Base-by-base conservation (phyloP, 2,888 invertebrate species). In the Aleiodes testaceus region DNA sequence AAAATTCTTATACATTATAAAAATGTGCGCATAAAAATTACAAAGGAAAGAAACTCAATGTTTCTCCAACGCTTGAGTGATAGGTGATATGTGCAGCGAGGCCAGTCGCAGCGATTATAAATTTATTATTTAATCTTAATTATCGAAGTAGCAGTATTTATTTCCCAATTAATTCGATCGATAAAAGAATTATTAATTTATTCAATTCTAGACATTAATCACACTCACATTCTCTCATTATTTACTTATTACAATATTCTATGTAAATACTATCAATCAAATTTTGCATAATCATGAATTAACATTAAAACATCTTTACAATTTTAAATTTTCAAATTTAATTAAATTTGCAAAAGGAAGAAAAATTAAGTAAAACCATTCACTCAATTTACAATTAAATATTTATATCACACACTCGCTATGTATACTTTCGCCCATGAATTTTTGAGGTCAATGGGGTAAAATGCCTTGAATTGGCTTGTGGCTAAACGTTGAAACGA, bases 81-180 rank as follows among this genome's bases (percentile, higher is more conserved):
- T 42, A 53, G 78, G 74, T 81, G 81, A 81, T 81, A 81, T 81
- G 81, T 81, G 78, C 78, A 77, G 77, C 79, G 80, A 80, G 77
- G 76, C 75, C 77, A 79, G 79, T 80, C 79, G 77, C 78, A 72
- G 73, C 78, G 75, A 30, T 63, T 55, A 42, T 42, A 42, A 45
- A 45, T 45, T 74, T 69, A 66, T 47, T 26, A 26, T 79, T 71
- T 77, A 74, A 20, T 53, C 74, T 74, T 74, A 74, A 73, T n/a
- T n/a, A 61, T 73, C 73, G 67, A 69, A 65, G 55, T 70, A 69
- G 70, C 50, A 61, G 49, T 65, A 64, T 69, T 44, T 63, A 69
- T 30, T 55, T 14, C 14, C 30, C 30, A 55, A 53, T 20, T 26
- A 53, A 20, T 22, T 59, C 59, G 9, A 16, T 59, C 12, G 14